Evolutionary conservation across 2,888 invertebrate genomes (phyloP).

Genomic region (Lampropteryx suffumata): DNA sequence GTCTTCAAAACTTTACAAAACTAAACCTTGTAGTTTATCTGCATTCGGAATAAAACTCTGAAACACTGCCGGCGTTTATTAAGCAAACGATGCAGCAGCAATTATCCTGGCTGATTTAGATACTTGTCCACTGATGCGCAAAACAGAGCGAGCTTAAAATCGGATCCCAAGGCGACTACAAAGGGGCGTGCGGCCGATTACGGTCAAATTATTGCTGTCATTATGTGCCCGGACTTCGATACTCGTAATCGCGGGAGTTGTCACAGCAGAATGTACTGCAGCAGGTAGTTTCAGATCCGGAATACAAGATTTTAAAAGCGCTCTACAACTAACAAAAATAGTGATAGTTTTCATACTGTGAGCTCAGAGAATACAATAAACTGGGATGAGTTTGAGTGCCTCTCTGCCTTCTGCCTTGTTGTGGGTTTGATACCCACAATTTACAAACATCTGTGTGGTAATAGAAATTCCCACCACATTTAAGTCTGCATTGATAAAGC

Average conservation of each 20-base stretch:
- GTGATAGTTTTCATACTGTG: too few species aligned
- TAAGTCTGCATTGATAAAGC: too few species aligned
- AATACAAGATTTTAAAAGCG: background rate
- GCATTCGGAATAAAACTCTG: conserved; percentile 30
- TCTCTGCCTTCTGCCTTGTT: too few species aligned
- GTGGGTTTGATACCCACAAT: too few species aligned
- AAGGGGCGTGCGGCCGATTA: conserved; percentile 69
- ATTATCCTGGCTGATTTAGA: conserved; percentile 73
- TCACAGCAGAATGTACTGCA: conserved; percentile 11
- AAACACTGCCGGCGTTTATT: conserved; percentile 42
- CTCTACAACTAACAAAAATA: too few species aligned
- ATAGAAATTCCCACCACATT: too few species aligned
- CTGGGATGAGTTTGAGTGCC: too few species aligned
- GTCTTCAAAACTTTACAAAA: conserved; percentile 33
- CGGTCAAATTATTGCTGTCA: conserved; percentile 77
- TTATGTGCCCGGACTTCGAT: conserved; percentile 60
- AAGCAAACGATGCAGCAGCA: conserved; percentile 57
- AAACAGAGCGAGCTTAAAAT: conserved; percentile 76
- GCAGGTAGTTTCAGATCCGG: background rate
- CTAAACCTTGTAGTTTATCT: conserved; percentile 37
- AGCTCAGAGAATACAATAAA: too few species aligned
- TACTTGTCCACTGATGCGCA: conserved; percentile 73
- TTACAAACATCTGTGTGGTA: too few species aligned
- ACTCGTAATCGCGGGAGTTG: conserved; percentile 55
- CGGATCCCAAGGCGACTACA: conserved; percentile 76